Base-by-base conservation (phyloP, 2,113 vertebrate species). In the Nerophis lumbriciformis region DNA sequence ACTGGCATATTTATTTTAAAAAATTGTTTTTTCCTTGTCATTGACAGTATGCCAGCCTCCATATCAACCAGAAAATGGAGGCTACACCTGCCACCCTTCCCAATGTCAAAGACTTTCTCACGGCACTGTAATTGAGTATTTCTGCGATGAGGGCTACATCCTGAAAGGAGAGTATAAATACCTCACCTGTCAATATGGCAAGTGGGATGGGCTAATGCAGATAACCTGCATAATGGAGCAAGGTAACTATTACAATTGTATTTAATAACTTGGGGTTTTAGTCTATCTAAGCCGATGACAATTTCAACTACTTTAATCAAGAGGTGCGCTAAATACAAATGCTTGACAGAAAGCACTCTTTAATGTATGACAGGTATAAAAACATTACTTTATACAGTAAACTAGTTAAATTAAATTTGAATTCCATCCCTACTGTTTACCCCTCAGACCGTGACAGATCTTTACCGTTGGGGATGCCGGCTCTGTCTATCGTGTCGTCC, bases 81-180 rank as follows among this genome's bases (percentile, higher is more conserved):
- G 94, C 54, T 98, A 93, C 75, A 88, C 90, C 69, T 99, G 97
- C 82, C 97, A 99, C 83, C 96, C 96, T 0, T 90, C 91, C 0
- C 92, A 94, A 44, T 99, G 97, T 81, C 89, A 88, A 78, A 89
- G 91, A 72, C 84, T 98, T 65, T 91, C 89, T 58, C 89, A 94
- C 1, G 93, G 91, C 77, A 99, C 92, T 6, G 96, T 99, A 81
- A 94, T 99, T 36, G 97, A 99, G 72, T 99, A 96, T 81, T 92
- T 95, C 42, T 99, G 96, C 15, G 90, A 93, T 0, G 95, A 98
- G 87, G 97, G 96, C 69, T 99, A 95, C 76, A 85, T 95, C 75
- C 84, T 99, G 73, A 99, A 98, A 71, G 95, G 94, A 19, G 96
- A 97, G 47, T 99, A 99, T 83, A 97, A 97, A 69, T 99, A 97